Base-by-base conservation (phyloP, 2,113 vertebrate species). In the Tenrec ecaudatus region DNA sequence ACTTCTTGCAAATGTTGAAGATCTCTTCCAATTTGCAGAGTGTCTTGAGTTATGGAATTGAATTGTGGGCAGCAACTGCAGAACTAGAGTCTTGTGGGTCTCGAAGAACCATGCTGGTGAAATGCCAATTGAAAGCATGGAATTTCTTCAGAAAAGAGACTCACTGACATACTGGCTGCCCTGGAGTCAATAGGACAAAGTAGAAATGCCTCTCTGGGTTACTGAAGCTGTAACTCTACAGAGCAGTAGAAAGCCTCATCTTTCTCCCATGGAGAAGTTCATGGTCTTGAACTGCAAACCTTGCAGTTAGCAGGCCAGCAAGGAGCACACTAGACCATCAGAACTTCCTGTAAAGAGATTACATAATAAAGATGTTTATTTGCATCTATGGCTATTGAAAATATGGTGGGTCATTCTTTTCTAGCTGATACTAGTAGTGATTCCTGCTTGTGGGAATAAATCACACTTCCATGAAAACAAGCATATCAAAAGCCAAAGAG, bases 1-100 rank as follows among this genome's bases (percentile, higher is more conserved):
- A 22, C 83, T 91, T 95, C 68, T 53, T 85, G 15, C 1, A 85
- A 93, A 87, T 64, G 82, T 69, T 58, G 66, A 88, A 96, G 92
- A 84, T n/a, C 15, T 82, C 57, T 79, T 88, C 3, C 4, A 81
- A 77, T 81, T 68, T 81, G 68, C 58, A 87, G 57, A 66, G 38
- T 17, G 85, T 86, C 86, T 9, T 88, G 1, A 91, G 66, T 76
- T 64, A 78, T 91, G 23, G n/a, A n/a, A n/a, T n/a, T n/a, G 11
- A 82, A 80, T 38, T 73, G 14, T 84, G n/a, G 15, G 33, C 88
- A 76, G 22, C 43, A 53, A 81, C 29, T 66, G 43, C 77, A 20
- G 73, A 29, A 84, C 3, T 64, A 7, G 5, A 10, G 43, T 47
- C 43, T 47, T 47, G 10, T 47, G 10, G 43, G 6, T 47, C 43